Evolutionary conservation across 2,888 invertebrate genomes (phyloP).

Genomic region (Mythimna vitellina): DNA sequence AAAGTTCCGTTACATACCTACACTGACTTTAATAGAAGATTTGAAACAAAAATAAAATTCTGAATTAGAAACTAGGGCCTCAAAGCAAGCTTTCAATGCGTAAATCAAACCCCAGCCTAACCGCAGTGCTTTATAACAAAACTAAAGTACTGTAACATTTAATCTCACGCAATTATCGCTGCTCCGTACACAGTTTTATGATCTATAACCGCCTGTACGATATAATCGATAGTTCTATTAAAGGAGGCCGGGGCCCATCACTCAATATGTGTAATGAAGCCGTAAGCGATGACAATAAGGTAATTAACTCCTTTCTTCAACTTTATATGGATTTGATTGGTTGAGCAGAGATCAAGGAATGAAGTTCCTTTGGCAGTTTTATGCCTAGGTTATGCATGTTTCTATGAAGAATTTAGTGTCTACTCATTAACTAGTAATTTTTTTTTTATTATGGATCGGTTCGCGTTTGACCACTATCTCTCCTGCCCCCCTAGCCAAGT

Average conservation of each 20-base stretch:
- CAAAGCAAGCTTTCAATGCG: conserved; percentile 3
- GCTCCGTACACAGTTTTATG: conserved; percentile 21
- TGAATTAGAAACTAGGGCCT: too few species aligned
- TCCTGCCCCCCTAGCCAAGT: too few species aligned
- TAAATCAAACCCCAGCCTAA: conserved; percentile 33
- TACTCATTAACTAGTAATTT: too few species aligned
- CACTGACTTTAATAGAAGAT: too few species aligned
- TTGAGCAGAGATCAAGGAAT: conserved; percentile 15
- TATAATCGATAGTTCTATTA: conserved; percentile 8
- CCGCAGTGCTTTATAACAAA: conserved; percentile 25
- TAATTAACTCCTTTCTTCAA: conserved; percentile 79
- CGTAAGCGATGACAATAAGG: conserved; percentile 77
- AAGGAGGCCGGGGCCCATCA: conserved; percentile 66
- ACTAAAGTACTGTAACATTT: conserved; percentile 33
- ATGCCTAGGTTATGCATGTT: conserved; percentile 6
- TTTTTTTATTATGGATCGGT: too few species aligned
- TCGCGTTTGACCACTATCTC: too few species aligned
- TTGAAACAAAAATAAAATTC: too few species aligned
- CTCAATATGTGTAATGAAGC: conserved; percentile 79
- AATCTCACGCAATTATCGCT: conserved; percentile 35
- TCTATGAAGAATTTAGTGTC: conserved; percentile 6
- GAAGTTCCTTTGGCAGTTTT: background rate
- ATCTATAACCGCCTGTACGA: conserved; percentile 24
- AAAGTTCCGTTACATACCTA: too few species aligned
- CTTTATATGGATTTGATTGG: conserved; percentile 49